Base-by-base conservation (phyloP, 2,113 vertebrate genomes). In the Oncorhynchus kisutch region DNA sequence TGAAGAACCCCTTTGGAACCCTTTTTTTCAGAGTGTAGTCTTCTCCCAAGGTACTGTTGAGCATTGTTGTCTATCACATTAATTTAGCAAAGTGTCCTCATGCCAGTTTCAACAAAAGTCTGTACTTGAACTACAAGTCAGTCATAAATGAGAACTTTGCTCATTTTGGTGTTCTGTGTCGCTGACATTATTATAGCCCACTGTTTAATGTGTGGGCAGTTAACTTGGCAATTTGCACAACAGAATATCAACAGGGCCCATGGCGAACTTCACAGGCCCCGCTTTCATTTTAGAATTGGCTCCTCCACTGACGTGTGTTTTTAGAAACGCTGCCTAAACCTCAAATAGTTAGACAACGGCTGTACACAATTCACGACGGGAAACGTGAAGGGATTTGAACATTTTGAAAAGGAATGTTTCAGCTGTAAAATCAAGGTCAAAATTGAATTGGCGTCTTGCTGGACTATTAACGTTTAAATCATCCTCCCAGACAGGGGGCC, bases 281-380 rank as follows among this genome's bases (percentile, higher is more conserved):
- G 49, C 71, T 84, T 83, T 84, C 65, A 79, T 89, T 84, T 82
- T 39, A 31, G 78, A 82, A 83, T 81, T 85, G 88, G 84, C 84
- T 84, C 25, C 9, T 85, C 70, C 39, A 71, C 80, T 74, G 82
- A 86, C 85, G 78, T 87, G 78, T 76, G 22, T 84, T 88, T 84
- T 80, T 82, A 67, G 82, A 85, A 87, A 85, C 70, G 71, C 60
- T 82, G 85, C 84, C 86, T 85, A 87, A 89, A 73, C 73, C 73
- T 87, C 65, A 86, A 86, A 88, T 90, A 89, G 90, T 90, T 87
- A 83, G 82, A 78, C 7, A 3, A 68, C 74, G 76, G 73, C 39
- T 45, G 39, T 91, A 90, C 90, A 91, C 87, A 87, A 90, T 90
- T 88, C 39, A 85, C 78, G 74, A 78, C 39, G 13, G 64, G 24